Evolutionary conservation across 1,140 invertebrate species (phyloP).

Genomic region (Trichogramma pretiosum): DNA sequence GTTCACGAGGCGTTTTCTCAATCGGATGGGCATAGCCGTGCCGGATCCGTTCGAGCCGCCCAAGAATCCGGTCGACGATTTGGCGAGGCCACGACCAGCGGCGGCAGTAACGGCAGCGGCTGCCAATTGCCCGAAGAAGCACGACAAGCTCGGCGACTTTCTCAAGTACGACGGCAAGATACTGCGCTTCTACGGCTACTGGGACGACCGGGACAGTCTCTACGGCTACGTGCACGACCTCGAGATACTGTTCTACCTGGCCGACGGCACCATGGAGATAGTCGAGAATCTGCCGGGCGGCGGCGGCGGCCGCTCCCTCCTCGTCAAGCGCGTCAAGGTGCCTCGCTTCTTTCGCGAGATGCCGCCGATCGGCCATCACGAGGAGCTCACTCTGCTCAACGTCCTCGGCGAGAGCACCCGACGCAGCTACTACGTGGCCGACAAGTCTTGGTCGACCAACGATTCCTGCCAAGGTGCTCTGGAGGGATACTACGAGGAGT

Average conservation of each 20-base stretch:
- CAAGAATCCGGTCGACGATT: background rate
- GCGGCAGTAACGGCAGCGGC: too few relatives aligned
- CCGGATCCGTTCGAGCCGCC: constrained; percentile 58
- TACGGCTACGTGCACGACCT: constrained; percentile 66
- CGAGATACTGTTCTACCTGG: constrained; percentile 73
- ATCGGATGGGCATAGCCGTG: constrained; percentile 72
- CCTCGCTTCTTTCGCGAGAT: constrained; percentile 51
- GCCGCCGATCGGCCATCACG: constrained; percentile 51
- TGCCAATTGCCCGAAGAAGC: background rate
- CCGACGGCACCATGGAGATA: constrained; percentile 84
- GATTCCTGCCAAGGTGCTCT: constrained; percentile 40
- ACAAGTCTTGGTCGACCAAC: constrained; percentile 46
- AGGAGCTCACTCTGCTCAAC: constrained; percentile 59
- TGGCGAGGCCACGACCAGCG: background rate
- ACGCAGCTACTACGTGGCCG: constrained; percentile 53
- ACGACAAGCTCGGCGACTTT: constrained; percentile 50
- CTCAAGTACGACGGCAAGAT: constrained; percentile 68
- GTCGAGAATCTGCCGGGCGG: constrained; percentile 64
- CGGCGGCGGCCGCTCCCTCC: constrained; percentile 58
- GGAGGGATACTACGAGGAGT: constrained; percentile 65
- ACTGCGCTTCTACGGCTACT: constrained; percentile 77
- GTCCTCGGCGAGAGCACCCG: constrained; percentile 54
- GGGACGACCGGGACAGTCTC: constrained; percentile 73
- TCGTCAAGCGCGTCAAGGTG: constrained; percentile 66
- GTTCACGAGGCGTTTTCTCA: constrained; percentile 77